phyloP scores from a whole-genome alignment of 2,113 vertebrate species.

The Cyprinodon brontotheroides region DNA sequence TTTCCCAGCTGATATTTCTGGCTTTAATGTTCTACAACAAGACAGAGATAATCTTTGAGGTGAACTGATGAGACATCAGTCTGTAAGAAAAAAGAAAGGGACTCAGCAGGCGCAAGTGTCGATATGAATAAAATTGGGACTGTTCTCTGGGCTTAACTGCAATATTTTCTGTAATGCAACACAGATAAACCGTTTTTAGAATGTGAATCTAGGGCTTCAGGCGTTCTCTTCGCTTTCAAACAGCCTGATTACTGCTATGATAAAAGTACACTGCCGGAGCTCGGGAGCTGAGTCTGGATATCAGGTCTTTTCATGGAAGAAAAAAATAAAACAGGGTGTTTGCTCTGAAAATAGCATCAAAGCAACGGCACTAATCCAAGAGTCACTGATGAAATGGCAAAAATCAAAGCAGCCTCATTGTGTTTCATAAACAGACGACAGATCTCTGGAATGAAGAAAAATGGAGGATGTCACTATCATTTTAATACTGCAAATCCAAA shows the following conservation, averaged over 20 bases:
- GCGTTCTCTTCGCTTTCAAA: constrained; percentile 18
- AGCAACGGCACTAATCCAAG: constrained; percentile 27
- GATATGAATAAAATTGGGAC: not conserved
- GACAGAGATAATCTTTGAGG: constrained; percentile 12
- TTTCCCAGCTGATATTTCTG: constrained; percentile 26
- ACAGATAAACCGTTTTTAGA: constrained; percentile 5
- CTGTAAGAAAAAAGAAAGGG: not conserved
- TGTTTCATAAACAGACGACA: constrained; percentile 42
- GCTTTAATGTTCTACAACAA: constrained; percentile 9
- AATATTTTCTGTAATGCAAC: constrained; percentile 12
- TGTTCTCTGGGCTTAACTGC: constrained; percentile 10
- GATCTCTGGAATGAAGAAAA: constrained; percentile 56
- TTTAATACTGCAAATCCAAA: constrained; percentile 50
- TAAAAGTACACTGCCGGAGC: constrained; percentile 16
- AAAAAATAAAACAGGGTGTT: constrained; percentile 20
- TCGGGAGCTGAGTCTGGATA: constrained; percentile 11
- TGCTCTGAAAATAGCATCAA: constrained; percentile 44
- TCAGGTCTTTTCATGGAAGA: constrained; percentile 27
- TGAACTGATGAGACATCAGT: constrained; percentile 14
- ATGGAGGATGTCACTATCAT: constrained; percentile 47
- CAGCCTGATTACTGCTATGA: constrained; percentile 28
- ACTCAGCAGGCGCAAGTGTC: not conserved
- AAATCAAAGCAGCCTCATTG: constrained; percentile 40
- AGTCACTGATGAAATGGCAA: constrained; percentile 27
- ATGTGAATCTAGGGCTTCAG: constrained; percentile 2